Evolutionary conservation across 2,888 invertebrate genomes (phyloP).

Genomic region (Polydrusus tereticollis): DNA sequence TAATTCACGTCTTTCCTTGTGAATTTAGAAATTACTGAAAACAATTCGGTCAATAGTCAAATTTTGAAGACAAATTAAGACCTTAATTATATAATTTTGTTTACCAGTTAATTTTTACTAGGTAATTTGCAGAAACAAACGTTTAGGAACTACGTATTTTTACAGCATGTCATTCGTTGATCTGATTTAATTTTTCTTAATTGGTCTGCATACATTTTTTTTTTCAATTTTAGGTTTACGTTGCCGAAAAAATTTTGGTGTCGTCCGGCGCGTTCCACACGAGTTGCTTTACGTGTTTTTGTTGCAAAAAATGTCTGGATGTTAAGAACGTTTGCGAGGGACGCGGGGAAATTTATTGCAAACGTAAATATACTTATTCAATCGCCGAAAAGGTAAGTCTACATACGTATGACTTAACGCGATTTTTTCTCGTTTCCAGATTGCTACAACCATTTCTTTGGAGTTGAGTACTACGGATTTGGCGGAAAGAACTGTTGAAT

Average conservation of each 20-base stretch:
- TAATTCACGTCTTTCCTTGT: no score
- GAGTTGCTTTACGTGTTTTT: constrained; percentile 69
- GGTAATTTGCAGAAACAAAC: no score
- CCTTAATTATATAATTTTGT: no score
- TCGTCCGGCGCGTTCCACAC: constrained; percentile 68
- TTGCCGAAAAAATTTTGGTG: constrained; percentile 64
- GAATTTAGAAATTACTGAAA: no score
- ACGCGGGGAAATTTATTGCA: constrained; percentile 70
- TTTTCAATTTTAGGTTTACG: constrained; percentile 60
- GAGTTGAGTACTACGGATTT: constrained; percentile 68
- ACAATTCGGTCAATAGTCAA: no score
- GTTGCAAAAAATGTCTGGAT: constrained; percentile 69
- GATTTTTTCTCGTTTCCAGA: constrained; percentile 60
- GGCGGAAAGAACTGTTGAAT: constrained; percentile 52
- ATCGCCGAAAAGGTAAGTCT: neutral
- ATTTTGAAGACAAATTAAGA: no score
- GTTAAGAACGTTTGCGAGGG: constrained; percentile 68
- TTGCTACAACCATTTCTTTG: constrained; percentile 69
- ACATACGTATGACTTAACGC: neutral
- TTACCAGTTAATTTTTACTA: no score
- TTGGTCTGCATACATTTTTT: neutral
- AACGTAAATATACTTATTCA: constrained; percentile 63
- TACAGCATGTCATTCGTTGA: neutral
- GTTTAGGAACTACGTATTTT: no score
- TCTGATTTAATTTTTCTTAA: neutral